Base-by-base conservation (phyloP, 2,888 invertebrate species). In the Macaria notata region DNA sequence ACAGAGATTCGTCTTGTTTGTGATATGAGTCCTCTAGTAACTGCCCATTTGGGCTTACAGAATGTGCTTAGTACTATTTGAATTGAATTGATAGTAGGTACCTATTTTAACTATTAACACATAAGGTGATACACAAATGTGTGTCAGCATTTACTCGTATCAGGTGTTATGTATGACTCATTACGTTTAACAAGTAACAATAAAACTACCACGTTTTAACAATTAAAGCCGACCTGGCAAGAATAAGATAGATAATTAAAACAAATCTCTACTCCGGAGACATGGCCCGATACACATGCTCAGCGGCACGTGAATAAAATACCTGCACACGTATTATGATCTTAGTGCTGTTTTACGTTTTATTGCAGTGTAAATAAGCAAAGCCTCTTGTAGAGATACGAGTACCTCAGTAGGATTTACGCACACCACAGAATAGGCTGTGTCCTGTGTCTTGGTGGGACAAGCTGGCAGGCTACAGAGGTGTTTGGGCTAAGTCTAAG, bases 201-300 rank as follows among this genome's bases (percentile, higher is more conserved):
- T 4, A 36, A 33, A 36, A 46, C 19, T n/a, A 46, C 5, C 31
- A 33, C 33, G 44, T n/a, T 5, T 9, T 59, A 49, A 48, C 31
- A 56, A 56, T 52, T 51, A 56, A 48, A 55, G 41, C 49, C 39
- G 49, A 46, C 44, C 49, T 54, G 43, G 44, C 49, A 63, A 45
- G 41, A 41, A 41, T 9, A 44, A 56, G 60, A 46, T 56, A 57
- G 54, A 56, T 59, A 56, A 61, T 54, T 50, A 31, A 63, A 60
- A 48, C 51, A 56, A 51, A 63, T 64, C 60, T 64, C 42, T 48
- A 49, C 45, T 60, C 54, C 63, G 68, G 63, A 63, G 61, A 63
- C 52, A 60, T 60, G 64, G 61, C 65, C 51, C 63, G 58, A 62
- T 66, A 64, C 70, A 71, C 70, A 68, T 71, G 72, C 62, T 62